Percentiles rank a stretch among this genome's conserved stretches.
Evolutionary conservation across 2,888 invertebrate genomes (phyloP).

Genomic region (Drosophila atripex): DNA sequence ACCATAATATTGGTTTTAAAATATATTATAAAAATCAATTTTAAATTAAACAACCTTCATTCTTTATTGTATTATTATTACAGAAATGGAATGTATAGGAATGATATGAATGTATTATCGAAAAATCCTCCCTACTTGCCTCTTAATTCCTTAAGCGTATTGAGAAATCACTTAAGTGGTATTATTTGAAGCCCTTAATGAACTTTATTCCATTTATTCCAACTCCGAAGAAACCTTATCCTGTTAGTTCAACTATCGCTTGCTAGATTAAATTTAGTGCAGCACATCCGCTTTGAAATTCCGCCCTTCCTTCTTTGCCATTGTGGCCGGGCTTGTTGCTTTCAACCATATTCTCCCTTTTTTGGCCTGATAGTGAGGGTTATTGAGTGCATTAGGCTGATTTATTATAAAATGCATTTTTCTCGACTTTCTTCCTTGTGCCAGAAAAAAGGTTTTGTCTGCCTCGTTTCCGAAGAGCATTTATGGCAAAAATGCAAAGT

Average conservation of each 20-base stretch:
- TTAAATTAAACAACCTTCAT: too few species aligned
- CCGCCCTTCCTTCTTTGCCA: slow-evolving; percentile 7
- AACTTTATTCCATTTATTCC: slow-evolving; percentile 2
- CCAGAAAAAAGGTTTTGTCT: slow-evolving; percentile 48
- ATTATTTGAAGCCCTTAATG: slow-evolving; percentile 8
- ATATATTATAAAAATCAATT: too few species aligned
- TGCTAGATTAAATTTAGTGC: slow-evolving; percentile 37
- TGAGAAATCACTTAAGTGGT: neutral
- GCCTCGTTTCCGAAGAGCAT: slow-evolving; percentile 32
- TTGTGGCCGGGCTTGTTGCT: slow-evolving; percentile 31
- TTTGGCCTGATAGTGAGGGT: slow-evolving; percentile 15
- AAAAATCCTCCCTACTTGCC: neutral
- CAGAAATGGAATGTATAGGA: too few species aligned
- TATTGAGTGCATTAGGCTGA: slow-evolving; percentile 71
- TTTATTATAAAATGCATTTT: slow-evolving; percentile 59
- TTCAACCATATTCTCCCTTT: slow-evolving; percentile 27
- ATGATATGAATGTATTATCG: neutral
- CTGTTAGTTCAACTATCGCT: slow-evolving; percentile 35
- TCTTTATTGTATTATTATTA: too few species aligned
- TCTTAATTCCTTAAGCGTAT: neutral
- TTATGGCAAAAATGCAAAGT: slow-evolving; percentile 59
- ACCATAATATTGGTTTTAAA: too few species aligned
- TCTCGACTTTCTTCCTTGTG: slow-evolving; percentile 2
- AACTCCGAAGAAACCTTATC: slow-evolving; percentile 14
- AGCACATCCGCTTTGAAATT: slow-evolving; percentile 19